Evolutionary conservation across 30 jellyfish, hydroid and myxozoan species (phyloP), one percentile per base, ranked within the genome.

Genomic region (Aurelia aurita): DNA sequence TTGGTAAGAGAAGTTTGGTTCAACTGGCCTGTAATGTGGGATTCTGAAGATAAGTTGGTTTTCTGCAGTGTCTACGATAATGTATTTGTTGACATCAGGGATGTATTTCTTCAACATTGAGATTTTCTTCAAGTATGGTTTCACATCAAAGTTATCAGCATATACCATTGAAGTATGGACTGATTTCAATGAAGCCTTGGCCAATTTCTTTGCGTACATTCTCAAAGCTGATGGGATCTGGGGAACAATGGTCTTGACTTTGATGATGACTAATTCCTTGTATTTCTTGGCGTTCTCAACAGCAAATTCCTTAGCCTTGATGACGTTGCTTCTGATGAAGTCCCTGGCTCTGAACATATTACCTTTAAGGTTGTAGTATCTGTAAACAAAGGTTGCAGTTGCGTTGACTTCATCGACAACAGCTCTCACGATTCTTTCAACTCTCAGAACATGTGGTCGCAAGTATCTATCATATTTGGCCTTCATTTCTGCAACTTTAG

Each of bases 1-100:
- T 20, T 94, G 97, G 75, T 88, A 57, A 13, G 84, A 57, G 90
- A 94, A 88, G 79, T 84, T 88, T 22, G 99, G 99, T 63, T 77
- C 91, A 49, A 87, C 68, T 15, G 86, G 89, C 28, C 28, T 69
- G 69, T 62, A 57, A 82, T 80, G 96, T 25, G 94, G 97, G 64
- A 95, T 74, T 25, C 72, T 79, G 79, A 95, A 29, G 35, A 77
- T 55, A 63, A 95, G 69, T 51, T 78, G 77, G 60, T 87, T 94
- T 27, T 75, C 90, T 0, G 53, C 86, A 43, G 92, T 16, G 74
- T 95, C 99, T 62, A 95, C 80, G 31, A 73, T 34, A 67, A 95
- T 93, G 70, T 89, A 95, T 47, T 89, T 89, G 82, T 74, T 74
- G 45, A 95, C 25, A 35, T 71, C 88, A 9, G 88, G 88, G 60